These are phyloP conservation scores for Uromys caudimaculatus DNA, from an alignment of 2,797 vertebrate genomes.

Conservation along the genomic window DNA sequence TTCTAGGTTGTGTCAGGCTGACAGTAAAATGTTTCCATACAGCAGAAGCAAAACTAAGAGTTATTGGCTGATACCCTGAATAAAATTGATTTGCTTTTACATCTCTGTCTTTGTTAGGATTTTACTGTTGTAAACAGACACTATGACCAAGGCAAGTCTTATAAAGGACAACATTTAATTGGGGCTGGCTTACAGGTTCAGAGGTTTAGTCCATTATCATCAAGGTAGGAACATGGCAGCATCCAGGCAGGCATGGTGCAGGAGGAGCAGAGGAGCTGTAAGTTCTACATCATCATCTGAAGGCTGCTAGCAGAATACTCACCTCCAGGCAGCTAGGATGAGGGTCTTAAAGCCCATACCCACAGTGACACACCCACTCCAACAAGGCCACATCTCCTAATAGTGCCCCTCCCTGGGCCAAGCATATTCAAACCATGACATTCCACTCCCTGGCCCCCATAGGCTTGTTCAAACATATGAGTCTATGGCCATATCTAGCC, in stretches of 20 bases:
- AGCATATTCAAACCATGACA: background rate
- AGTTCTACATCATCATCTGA: too few species aligned
- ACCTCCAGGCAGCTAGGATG: too few species aligned
- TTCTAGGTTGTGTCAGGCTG: background rate
- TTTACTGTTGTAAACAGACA: background rate
- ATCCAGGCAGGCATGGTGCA: background rate
- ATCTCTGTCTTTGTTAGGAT: background rate
- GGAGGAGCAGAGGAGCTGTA: too few species aligned
- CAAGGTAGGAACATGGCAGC: background rate
- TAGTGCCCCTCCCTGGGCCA: background rate
- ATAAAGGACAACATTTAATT: background rate
- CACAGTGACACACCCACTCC: background rate
- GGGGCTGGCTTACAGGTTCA: background rate
- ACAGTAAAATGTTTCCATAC: background rate
- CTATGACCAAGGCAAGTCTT: background rate
- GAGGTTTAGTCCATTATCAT: background rate
- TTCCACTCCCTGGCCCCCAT: background rate
- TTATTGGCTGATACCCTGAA: background rate
- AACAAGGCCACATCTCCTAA: background rate
- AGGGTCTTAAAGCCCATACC: too few species aligned
- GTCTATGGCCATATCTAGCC: background rate
- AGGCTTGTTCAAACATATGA: background rate
- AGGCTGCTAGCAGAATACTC: too few species aligned
- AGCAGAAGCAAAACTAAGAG: background rate
- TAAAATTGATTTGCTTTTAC: constrained; percentile 32